Evolutionary conservation across 2,113 vertebrate species (phyloP), one percentile per base, ranked within the genome.

Genomic region (Heloderma charlesbogerti): DNA sequence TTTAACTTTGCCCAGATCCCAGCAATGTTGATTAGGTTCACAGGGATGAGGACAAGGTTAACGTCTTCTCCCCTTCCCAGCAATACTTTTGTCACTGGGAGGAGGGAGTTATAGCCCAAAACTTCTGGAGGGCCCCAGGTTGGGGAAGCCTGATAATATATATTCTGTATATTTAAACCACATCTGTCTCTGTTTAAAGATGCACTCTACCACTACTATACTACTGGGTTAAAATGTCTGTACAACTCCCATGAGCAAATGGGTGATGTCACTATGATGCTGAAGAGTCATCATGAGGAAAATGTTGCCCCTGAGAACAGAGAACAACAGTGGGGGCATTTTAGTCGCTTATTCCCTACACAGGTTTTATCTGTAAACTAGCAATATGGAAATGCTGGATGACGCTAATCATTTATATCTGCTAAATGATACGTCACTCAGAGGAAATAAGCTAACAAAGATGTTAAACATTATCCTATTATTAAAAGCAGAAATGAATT

Each of bases 361-460:
- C 48, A 2, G 90, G 77, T 85, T 83, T 93, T 82, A 90, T 40
- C 20, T 22, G 4, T 67, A 25, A 75, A 88, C 88, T 45, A 92
- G 48, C 54, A 37, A 43, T 48, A 90, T 81, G 29, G 86, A 90
- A 81, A 66, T 92, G 81, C 93, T 84, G 72, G 18, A 89, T 87
- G 60, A 91, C 27, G 87, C 48, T n/a, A 66, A 16, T 66, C 84
- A 0, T 9, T 27, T 10, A 88, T 20, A 87, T 71, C 57, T 82
- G 15, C 16, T 51, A 92, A 92, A 89, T 27, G 31, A n/a, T 77
- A 84, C 8, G 12, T 54, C 25, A 45, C n/a, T n/a, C 63, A 57
- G 66, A 45, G 71, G 0, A 31, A 29, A 88, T 93, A 91, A 71
- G 1, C 57, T 37, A 27, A 75, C 25, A 88, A 72, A 94, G 77